Evolutionary conservation across 2,797 vertebrate species (phyloP).

Genomic region (Limnodromus scolopaceus): DNA sequence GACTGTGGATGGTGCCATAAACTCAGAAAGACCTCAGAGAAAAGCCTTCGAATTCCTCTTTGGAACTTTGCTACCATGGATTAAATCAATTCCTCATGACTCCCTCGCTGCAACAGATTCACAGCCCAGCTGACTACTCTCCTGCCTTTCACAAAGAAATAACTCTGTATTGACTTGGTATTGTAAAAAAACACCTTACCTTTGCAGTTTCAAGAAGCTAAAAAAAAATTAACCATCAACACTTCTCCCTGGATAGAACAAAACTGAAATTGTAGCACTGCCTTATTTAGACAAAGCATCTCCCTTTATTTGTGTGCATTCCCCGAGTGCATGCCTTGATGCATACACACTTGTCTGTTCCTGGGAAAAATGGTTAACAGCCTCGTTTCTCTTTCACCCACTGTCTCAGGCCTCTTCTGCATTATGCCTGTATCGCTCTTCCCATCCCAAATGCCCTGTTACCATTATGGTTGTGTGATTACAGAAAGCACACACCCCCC

Average conservation of each 20-base stretch:
- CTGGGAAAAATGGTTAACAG: neutral
- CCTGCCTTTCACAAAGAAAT: neutral
- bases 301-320: neutral
- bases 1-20: neutral
- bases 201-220: neutral
- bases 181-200: neutral
- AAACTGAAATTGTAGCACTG: neutral
- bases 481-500: neutral
- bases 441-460: neutral
- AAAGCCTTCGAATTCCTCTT: neutral
- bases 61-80: neutral
- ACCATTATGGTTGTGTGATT: neutral
- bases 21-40: neutral
- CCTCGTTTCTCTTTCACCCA: neutral
- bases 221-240: neutral
- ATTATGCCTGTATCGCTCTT: neutral
- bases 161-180: neutral
- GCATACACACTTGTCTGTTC: rapidly evolving
- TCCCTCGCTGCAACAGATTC: neutral
- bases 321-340: rapidly evolving
- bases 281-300: neutral
- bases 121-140: neutral
- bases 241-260: neutral
- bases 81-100: neutral
- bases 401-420: neutral